A percentile compares a stretch with the other conserved stretches of the same genome.
Conservation (phyloP, 2,797 vertebrate species). For the Chiloscyllium punctatum region DNA sequence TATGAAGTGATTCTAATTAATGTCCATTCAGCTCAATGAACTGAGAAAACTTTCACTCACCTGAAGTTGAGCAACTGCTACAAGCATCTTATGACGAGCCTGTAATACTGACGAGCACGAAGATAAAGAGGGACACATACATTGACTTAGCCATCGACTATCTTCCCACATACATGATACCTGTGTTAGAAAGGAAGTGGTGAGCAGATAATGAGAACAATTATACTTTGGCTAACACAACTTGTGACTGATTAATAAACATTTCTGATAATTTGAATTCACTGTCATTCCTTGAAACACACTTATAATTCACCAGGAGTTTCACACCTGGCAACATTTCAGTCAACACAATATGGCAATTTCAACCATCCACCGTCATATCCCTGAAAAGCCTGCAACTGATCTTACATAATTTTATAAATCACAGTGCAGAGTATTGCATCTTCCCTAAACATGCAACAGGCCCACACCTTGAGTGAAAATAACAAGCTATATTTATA, state of each 20-base stretch:
- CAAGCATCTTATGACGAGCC: slow-evolving; percentile 80
- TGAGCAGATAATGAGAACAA: neutral
- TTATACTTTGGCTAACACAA: neutral
- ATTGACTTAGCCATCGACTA: slow-evolving; percentile 77
- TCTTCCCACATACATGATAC: slow-evolving; percentile 84
- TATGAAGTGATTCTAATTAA: neutral
- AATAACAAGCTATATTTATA: neutral
- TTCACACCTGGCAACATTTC: neutral
- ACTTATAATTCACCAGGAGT: neutral
- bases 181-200: slow-evolving; percentile 49
- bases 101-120: slow-evolving; percentile 82
- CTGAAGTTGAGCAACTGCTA: slow-evolving; percentile 77
- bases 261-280: neutral
- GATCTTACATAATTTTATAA: neutral
- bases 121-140: slow-evolving; percentile 69
- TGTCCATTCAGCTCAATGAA: slow-evolving; percentile 28
- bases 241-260: neutral
- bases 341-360: neutral
- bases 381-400: neutral
- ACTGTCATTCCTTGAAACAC: neutral
- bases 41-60: slow-evolving; percentile 47
- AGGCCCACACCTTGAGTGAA: neutral
- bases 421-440: neutral
- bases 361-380: neutral
- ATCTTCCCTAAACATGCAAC: neutral